Conservation (phyloP, 2,113 vertebrate species). For the Mesocricetus auratus region DNA sequence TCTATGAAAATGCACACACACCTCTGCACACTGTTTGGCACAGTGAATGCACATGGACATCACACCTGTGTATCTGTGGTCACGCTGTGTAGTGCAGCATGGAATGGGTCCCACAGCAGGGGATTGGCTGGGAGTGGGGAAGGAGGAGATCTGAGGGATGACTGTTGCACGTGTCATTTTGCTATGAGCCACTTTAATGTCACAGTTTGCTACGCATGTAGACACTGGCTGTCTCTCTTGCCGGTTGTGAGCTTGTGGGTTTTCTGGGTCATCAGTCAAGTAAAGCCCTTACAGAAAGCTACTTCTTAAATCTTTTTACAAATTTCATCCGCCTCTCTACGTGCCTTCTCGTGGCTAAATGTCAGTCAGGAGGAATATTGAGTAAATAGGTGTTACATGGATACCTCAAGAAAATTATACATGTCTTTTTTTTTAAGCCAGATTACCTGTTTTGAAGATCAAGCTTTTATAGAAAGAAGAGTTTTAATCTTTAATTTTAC, state of each 20-base stretch:
- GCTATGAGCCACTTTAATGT: neutral
- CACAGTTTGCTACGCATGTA: accelerated
- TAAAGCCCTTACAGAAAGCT: neutral
- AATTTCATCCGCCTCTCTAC: neutral
- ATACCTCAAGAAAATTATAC: neutral
- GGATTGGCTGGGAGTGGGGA: neutral
- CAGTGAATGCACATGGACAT: neutral
- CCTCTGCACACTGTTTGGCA: neutral
- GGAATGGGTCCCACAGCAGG: too few species aligned
- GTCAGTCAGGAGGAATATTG: neutral
- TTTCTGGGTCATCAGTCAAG: constrained; percentile 5
- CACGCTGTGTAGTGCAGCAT: too few species aligned
- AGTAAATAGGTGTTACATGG: neutral
- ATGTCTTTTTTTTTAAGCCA: neutral
- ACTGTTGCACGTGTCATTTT: neutral
- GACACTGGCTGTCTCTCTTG: neutral
- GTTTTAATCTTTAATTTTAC: constrained; percentile 5
- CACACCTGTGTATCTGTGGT: neutral
- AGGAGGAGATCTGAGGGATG: too few species aligned
- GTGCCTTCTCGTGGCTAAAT: neutral
- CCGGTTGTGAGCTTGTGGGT: neutral
- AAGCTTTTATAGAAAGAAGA: neutral
- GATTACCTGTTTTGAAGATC: constrained; percentile 33
- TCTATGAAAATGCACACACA: neutral
- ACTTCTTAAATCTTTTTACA: neutral